Evolutionary conservation across 2,888 invertebrate genomes (phyloP), one percentile per base, ranked within the genome.

Genomic region (Orthosia cruda): DNA sequence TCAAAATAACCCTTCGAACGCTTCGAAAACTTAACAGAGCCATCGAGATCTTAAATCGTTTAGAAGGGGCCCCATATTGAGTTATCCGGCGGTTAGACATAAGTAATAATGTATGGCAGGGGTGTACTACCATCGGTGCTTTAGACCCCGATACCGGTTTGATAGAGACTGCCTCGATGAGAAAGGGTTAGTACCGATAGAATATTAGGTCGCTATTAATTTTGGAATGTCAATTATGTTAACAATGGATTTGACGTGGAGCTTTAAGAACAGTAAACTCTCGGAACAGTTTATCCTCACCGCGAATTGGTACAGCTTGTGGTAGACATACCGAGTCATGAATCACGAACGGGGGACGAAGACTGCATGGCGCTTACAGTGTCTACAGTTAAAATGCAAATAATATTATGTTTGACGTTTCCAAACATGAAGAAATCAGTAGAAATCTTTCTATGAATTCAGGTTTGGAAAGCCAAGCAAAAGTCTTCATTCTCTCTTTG

Each of bases 11-110:
- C 94, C 94, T 92, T 90, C 86, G 87, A 90, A 90, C 89, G 89
- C 71, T 86, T 86, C 88, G 83, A 69, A 88, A 91, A 93, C 91
- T 93, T 93, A 93, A 91, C 93, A 91, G 90, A 93, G 91, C 93
- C 91, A 92, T 93, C 89, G 93, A 91, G 94, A 95, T 95, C 95
- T 96, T 94, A 95, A 95, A 96, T 94, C 95, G 94, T 92, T 94
- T 93, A 92, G 90, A 90, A 92, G 91, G 92, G 87, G 87, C 89
- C 90, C 90, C 89, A 91, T 94, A 95, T 95, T 95, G 93, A 94
- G 95, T 95, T 95, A 95, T 94, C 94, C 93, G 88, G 92, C 92
- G 94, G 94, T 94, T 94, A 93, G 91, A 91, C 90, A 91, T 92
- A 91, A 92, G 94, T 95, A 95, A 95, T 95, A 95, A 95, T 95